phyloP scores from a whole-genome alignment of 2,888 invertebrate species.

The Acholoe squamosa region DNA sequence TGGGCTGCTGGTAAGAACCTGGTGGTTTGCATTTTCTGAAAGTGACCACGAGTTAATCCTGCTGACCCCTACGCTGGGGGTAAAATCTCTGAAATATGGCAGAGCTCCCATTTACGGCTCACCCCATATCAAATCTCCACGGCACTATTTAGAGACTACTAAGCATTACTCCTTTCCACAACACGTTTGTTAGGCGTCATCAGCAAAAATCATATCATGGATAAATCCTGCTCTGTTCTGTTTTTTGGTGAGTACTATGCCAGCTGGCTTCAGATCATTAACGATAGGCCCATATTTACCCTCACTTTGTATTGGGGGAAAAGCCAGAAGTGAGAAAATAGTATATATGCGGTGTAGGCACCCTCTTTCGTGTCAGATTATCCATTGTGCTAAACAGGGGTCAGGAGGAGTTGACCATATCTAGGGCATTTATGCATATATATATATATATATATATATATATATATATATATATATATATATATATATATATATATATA shows the following conservation, averaged over 20 bases:
- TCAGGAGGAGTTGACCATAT: background rate
- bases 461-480: no score
- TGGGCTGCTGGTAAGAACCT: no score
- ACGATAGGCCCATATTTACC: background rate
- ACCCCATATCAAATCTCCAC: background rate
- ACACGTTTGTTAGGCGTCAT: background rate
- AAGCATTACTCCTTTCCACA: background rate
- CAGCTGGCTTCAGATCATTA: background rate
- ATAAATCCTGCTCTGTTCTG: background rate
- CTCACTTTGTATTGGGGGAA: background rate
- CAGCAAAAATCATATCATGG: background rate
- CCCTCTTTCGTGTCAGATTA: background rate
- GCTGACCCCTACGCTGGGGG: background rate
- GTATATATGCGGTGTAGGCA: background rate
- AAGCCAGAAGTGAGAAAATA: background rate
- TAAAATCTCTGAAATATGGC: background rate
- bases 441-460: no score
- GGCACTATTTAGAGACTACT: background rate
- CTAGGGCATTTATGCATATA: no score
- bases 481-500: no score
- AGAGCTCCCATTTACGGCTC: background rate
- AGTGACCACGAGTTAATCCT: background rate
- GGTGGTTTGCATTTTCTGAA: background rate
- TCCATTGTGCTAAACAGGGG: background rate
- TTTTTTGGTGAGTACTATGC: slow-evolving; percentile 7